Evolutionary conservation across 2,888 invertebrate genomes (phyloP).

Genomic region (Diplolepis rosae): DNA sequence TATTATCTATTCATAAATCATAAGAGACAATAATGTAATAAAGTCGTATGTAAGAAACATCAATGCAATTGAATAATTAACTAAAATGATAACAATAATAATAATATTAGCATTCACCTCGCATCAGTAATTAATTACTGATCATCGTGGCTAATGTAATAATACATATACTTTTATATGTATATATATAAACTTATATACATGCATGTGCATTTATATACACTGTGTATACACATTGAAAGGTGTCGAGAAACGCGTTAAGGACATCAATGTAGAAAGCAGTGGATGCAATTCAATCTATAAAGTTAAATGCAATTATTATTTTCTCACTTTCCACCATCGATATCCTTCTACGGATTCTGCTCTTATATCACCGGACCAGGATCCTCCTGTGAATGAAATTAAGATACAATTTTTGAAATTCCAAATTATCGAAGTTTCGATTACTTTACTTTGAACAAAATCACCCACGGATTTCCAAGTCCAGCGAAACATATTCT

Average conservation of each 20-base stretch:
- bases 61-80: slow-evolving; percentile 22
- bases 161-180: slow-evolving; percentile 26
- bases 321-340: not conserved
- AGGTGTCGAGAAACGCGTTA: slow-evolving; percentile 7
- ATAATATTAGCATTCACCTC: slow-evolving; percentile 23
- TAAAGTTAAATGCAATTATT: not conserved
- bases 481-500: slow-evolving; percentile 6
- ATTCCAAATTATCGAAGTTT: not conserved
- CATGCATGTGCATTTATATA: slow-evolving; percentile 42
- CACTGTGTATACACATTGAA: slow-evolving; percentile 50
- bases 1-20: slow-evolving; percentile 4
- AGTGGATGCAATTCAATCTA: not conserved
- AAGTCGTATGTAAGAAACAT: slow-evolving; percentile 31
- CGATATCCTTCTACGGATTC: not conserved
- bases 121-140: not conserved
- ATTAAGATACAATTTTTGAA: not conserved
- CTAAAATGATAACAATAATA: slow-evolving; percentile 26
- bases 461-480: not conserved
- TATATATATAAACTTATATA: slow-evolving; percentile 36
- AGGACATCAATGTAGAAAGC: not conserved
- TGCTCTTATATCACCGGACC: not conserved
- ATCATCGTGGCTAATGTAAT: slow-evolving; percentile 14
- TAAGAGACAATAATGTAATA: slow-evolving; percentile 7
- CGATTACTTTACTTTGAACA: not conserved
- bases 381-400: not conserved